phyloP scores from a whole-genome alignment of 1,140 invertebrate genomes.

The Meloidogyne exigua region DNA sequence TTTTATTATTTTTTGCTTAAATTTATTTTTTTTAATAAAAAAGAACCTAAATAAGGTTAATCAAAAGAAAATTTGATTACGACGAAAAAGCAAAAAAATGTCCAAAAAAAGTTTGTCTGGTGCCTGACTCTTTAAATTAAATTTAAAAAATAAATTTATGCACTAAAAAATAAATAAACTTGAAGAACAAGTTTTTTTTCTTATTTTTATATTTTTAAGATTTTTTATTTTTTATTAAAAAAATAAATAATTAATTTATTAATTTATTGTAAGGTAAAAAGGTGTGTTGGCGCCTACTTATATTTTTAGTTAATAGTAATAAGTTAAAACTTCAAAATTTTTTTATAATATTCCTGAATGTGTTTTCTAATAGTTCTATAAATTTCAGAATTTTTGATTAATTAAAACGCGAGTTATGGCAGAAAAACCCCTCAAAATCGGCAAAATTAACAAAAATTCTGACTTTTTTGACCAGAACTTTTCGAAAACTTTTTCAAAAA shows the following conservation, averaged over 20 bases:
- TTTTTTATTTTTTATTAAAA: background rate
- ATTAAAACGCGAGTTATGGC: background rate
- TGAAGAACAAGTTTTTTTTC: background rate
- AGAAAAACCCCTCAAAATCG: background rate
- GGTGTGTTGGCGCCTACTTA: too few species aligned
- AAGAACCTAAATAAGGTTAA: background rate
- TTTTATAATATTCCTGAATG: background rate
- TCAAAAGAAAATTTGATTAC: background rate
- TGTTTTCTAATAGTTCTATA: background rate
- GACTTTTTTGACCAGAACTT: background rate
- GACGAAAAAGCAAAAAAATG: background rate
- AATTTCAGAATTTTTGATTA: background rate
- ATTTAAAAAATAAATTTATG: background rate
- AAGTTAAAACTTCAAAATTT: background rate
- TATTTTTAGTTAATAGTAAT: background rate
- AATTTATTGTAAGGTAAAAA: too few species aligned
- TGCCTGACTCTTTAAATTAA: background rate
- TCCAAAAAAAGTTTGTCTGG: background rate
- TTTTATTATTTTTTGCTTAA: too few species aligned
- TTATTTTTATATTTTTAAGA: background rate
- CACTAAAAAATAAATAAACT: background rate
- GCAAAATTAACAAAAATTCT: background rate
- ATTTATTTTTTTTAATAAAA: too few species aligned
- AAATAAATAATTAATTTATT: background rate
- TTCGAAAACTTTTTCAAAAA: background rate